phyloP scores from a whole-genome alignment of 2,113 vertebrate species.

The Hylia prasina region DNA sequence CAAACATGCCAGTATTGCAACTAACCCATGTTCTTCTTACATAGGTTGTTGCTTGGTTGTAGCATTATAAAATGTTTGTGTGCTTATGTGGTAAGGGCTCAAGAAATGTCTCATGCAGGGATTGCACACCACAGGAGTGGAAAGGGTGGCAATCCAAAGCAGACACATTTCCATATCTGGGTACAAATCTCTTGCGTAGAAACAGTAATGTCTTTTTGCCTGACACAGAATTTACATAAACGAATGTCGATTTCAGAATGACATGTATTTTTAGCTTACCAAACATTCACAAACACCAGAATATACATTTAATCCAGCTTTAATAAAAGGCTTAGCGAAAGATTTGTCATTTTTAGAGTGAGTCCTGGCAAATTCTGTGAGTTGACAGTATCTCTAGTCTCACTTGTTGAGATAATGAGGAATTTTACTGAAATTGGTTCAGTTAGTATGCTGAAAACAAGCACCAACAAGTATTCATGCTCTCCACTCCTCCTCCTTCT shows the following conservation, averaged over 20 bases:
- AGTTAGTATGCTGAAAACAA: neutral
- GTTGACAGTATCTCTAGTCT: neutral
- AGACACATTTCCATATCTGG: neutral
- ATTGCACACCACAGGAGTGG: fast-evolving
- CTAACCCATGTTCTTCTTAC: neutral
- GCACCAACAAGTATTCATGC: neutral
- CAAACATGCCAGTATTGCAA: fast-evolving
- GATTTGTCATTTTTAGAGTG: neutral
- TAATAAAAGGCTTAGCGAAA: neutral
- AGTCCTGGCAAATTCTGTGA: neutral
- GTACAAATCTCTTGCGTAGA: fast-evolving
- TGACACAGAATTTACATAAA: neutral
- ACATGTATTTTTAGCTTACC: neutral
- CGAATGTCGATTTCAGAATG: neutral
- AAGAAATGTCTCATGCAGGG: neutral
- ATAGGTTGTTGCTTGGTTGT: neutral
- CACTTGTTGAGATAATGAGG: neutral
- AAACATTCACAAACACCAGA: neutral
- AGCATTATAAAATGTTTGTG: neutral
- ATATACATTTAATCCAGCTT: neutral
- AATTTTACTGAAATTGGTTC: neutral
- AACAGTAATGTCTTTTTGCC: neutral
- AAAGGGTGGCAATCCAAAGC: neutral
- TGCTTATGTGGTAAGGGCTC: neutral
- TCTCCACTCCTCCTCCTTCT: neutral